Conservation (phyloP, 30 jellyfish, hydroid and myxozoan species). For the Chrysaora quinquecirrha region DNA sequence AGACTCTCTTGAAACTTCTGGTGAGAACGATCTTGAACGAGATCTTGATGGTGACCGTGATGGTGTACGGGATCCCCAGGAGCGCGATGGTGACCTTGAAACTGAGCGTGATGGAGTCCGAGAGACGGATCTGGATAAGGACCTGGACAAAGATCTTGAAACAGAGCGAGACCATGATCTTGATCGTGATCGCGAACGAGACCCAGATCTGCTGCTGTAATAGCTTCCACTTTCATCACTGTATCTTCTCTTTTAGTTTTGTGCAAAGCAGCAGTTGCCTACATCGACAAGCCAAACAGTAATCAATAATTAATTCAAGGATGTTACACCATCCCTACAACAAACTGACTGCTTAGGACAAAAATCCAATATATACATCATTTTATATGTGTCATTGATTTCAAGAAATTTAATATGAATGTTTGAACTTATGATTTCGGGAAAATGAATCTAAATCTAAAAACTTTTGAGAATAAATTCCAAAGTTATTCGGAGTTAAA, state of each 20-base stretch:
- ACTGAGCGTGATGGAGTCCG: constrained; percentile 64
- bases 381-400: no score
- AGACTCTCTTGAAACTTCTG: background rate
- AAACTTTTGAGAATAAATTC: no score
- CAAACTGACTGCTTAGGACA: no score
- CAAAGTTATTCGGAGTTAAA: no score
- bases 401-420: no score
- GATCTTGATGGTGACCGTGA: constrained; percentile 67
- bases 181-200: constrained; percentile 63
- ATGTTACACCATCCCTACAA: no score
- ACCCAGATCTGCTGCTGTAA: constrained; percentile 71
- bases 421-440: no score
- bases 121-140: constrained; percentile 59
- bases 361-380: no score
- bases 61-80: constrained; percentile 35
- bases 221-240: constrained; percentile 74
- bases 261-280: constrained; percentile 69
- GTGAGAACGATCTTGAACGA: constrained; percentile 24
- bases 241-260: constrained; percentile 62
- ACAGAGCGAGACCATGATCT: constrained; percentile 55
- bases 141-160: constrained; percentile 60
- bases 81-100: constrained; percentile 41
- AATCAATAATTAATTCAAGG: no score
- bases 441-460: no score
- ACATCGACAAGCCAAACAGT: no score